Percentiles rank a stretch among this genome's conserved stretches.
Evolutionary conservation across 2,888 invertebrate genomes (phyloP).

Genomic region (Drosophila anomalata): DNA sequence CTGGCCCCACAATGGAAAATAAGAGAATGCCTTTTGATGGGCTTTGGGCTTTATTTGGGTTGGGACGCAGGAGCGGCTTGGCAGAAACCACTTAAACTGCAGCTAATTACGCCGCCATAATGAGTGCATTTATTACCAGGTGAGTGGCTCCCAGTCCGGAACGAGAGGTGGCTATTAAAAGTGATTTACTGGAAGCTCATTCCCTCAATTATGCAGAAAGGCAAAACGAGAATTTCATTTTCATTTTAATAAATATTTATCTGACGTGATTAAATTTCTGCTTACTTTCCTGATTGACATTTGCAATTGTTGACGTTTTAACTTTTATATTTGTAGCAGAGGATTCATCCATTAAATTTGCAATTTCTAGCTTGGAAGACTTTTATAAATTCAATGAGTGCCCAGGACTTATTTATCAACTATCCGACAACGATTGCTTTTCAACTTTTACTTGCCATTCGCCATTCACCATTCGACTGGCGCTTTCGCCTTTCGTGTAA

Average conservation of each 20-base stretch:
- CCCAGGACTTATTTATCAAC: conserved; percentile 13
- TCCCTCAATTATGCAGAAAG: conserved; percentile 23
- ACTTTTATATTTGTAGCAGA: background rate
- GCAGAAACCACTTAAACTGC: conserved; percentile 52
- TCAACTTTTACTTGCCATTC: conserved; percentile 9
- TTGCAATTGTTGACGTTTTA: conserved; percentile 9
- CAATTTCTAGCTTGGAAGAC: background rate
- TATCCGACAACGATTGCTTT: conserved; percentile 12
- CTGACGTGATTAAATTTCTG: conserved; percentile 9
- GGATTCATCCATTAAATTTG: background rate
- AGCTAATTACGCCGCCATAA: conserved; percentile 64
- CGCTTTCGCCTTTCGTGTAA: conserved; percentile 7
- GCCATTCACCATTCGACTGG: too few species aligned
- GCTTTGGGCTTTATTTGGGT: conserved; percentile 53
- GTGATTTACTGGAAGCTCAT: conserved; percentile 20
- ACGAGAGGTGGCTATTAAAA: conserved; percentile 28
- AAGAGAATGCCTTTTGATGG: conserved; percentile 53
- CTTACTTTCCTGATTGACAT: conserved; percentile 15
- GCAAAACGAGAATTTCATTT: background rate
- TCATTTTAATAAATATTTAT: conserved; percentile 2
- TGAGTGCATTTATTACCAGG: conserved; percentile 57
- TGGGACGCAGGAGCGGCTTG: conserved; percentile 11
- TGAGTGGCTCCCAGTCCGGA: conserved; percentile 12
- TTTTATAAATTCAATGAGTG: background rate
- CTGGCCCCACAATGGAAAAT: conserved; percentile 18